A percentile compares a stretch with the other conserved stretches of the same genome.
phyloP scores from a whole-genome alignment of 2,797 vertebrate genomes.

The Paramormyrops hopkinsi region DNA sequence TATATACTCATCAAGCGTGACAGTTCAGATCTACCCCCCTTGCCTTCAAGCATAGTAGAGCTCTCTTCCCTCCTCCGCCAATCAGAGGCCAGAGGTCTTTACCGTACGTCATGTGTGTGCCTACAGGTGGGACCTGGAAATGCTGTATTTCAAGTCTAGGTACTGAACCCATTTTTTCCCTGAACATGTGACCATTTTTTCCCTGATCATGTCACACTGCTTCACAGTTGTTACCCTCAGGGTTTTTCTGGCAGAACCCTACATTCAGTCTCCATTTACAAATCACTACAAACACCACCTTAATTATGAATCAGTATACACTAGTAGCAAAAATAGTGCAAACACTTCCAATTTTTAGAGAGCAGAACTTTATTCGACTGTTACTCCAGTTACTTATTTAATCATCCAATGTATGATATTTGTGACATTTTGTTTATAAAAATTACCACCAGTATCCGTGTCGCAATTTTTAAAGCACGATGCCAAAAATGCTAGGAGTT shows the following conservation, averaged over 20 bases:
- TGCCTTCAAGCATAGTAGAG: not conserved
- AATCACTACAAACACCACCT: not conserved
- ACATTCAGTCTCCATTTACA: not conserved
- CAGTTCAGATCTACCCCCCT: not conserved
- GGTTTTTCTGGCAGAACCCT: not conserved
- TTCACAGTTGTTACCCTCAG: not conserved
- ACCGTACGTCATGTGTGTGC: not conserved
- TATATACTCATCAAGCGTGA: slow-evolving; percentile 19
- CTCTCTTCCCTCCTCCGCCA: not conserved
- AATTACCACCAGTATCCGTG: no score
- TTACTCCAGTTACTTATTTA: no score
- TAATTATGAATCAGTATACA: not conserved
- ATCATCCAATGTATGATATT: no score
- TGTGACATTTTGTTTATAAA: no score
- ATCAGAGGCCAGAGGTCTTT: not conserved
- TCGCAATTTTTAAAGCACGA: no score
- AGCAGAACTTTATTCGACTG: no score
- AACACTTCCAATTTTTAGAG: no score
- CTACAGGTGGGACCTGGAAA: not conserved
- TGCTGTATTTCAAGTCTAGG: not conserved
- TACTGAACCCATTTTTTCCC: not conserved
- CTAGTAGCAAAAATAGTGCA: no score
- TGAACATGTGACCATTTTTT: not conserved
- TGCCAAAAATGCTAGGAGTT: no score
- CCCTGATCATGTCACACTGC: not conserved